Base-by-base conservation (phyloP, 30 jellyfish, hydroid and myxozoan genomes). In the Sanderia malayensis region DNA sequence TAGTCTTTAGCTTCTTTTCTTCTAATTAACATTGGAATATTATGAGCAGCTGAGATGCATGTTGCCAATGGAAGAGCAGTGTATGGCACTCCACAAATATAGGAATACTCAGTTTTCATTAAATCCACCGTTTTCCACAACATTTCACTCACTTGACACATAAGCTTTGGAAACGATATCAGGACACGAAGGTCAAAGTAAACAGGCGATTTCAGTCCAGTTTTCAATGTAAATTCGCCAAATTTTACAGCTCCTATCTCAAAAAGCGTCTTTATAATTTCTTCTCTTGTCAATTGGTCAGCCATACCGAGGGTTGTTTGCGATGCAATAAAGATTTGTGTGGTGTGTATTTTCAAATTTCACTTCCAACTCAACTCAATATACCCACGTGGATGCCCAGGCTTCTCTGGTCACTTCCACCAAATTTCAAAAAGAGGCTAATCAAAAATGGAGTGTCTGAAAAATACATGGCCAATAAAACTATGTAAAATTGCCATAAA, bases 1-100 rank as follows among this genome's bases (percentile, higher is more conserved):
- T 89, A 89, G 66, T 82, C 97, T 79, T 89, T 89, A 2, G 97
- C 90, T 62, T 89, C 97, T 49, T 88, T 91, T 27, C 97, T 76
- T 34, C 87, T 80, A 2, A 89, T 71, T 55, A 89, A 41, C 97
- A 82, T 89, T 1, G 97, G 97, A 33, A 89, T 79, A 24, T 75
- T 74, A 64, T 89, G 95, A 44, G 61, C 79, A 9, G 73, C 79
- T 18, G 97, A 75, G 18, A 89, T 83, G 73, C 93, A 76, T 8
- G 95, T 83, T 23, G 97, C 97, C 31, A 89, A 55, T 0, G 97
- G 97, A 18, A 89, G 78, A 0, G 97, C 97, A 0, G 97, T 89
- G 83, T 82, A 89, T 23, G 97, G 97, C 1, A 89, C 97, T 7
- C 97, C 97, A 58, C 97, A 89, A 2, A 80, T 74, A 31, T 59